phyloP scores from a whole-genome alignment of 2,888 invertebrate species.

The Hypercompe scribonia region DNA sequence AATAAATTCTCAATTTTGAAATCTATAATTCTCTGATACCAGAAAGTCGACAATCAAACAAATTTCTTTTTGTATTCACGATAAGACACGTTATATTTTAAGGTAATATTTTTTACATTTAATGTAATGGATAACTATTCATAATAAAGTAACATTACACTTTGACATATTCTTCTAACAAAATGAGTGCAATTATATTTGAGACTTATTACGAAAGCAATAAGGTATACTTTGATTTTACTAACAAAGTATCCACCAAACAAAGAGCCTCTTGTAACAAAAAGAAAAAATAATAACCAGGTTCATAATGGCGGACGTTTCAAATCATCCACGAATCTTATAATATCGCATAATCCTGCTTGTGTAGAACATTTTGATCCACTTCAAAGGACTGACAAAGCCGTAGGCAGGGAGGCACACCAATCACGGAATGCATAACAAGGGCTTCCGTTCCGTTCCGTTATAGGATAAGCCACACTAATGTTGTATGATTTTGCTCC shows the following conservation, averaged over 20 bases:
- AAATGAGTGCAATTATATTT: background rate
- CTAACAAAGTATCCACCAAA: conserved; percentile 19
- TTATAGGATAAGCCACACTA: conserved; percentile 35
- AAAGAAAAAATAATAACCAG: conserved; percentile 38
- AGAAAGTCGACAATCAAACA: background rate
- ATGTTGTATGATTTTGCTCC: conserved; percentile 38
- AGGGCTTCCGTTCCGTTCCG: conserved; percentile 49
- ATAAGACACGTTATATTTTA: background rate
- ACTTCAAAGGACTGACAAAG: conserved; percentile 55
- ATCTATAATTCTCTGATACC: background rate
- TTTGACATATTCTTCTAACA: background rate
- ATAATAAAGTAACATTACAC: background rate
- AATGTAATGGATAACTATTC: background rate
- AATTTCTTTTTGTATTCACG: background rate
- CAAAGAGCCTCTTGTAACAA: conserved; percentile 27
- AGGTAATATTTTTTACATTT: background rate
- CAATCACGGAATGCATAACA: conserved; percentile 62
- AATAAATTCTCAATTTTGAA: background rate
- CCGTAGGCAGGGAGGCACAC: conserved; percentile 48
- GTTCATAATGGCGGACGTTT: conserved; percentile 25
- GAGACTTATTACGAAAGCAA: background rate
- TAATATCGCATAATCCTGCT: conserved; percentile 49
- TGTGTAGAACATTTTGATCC: conserved; percentile 54
- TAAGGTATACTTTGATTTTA: conserved; percentile 2
- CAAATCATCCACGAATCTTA: conserved; percentile 46